Evolutionary conservation across 2,113 vertebrate genomes (phyloP), one percentile per base, ranked within the genome.

Genomic region (Scatophagus argus): DNA sequence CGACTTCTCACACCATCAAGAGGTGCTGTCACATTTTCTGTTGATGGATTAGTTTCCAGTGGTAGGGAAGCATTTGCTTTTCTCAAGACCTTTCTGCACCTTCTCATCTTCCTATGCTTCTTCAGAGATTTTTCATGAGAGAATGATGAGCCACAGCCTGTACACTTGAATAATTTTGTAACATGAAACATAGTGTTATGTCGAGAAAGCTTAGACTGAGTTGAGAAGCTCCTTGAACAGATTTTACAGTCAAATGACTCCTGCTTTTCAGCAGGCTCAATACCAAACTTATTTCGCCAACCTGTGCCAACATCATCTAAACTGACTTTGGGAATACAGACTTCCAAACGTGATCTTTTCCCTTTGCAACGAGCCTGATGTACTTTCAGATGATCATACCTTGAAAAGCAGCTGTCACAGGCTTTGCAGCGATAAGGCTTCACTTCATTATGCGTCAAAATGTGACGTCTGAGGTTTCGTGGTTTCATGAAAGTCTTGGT

Each of bases 391-490:
- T 94, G 88, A 82, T 95, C 95, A 44, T 95, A 87, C 19, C 94
- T 91, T 58, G 94, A 94, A 83, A 93, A 95, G 84, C 91, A 93
- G 86, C 89, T 89, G 43, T 93, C 91, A 77, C 95, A 95, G 41
- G 83, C 70, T 87, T 93, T 93, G 65, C 95, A 95, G n/a, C 89
- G 93, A 85, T 95, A 95, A 1, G 95, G 95, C 31, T 95, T 95
- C 5, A 93, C 95, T 36, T 95, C 94, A 17, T 93, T 95, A 56
- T 95, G 95, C 13, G 93, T 93, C 79, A 95, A 90, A 79, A 95
- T 94, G 79, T 95, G 95, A 41, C 75, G 83, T 38, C 95, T 92
- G 36, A 95, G 76, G 74, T 77, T 87, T 77, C 84, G 85, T 21
- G 93, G 8, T 74, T 94, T 94, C 70, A 89, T 63, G 72, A 95